phyloP scores from a whole-genome alignment of 2,888 invertebrate species.

The Carterocephalus palaemon region DNA sequence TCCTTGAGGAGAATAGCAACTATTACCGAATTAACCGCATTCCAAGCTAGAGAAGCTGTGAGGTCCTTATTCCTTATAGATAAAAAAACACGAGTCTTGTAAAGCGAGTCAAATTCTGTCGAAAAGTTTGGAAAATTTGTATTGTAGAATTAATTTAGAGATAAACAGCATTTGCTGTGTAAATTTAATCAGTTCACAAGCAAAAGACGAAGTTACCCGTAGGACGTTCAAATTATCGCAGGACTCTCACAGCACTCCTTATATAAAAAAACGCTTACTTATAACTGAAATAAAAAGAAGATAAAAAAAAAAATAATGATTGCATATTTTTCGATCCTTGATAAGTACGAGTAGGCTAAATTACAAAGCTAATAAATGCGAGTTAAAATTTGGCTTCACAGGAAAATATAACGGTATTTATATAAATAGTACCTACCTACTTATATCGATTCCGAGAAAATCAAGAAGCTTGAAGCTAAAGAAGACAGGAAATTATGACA shows the following conservation, averaged over 20 bases:
- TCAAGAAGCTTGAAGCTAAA: slow-evolving; percentile 45
- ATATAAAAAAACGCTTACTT: slow-evolving; percentile 74
- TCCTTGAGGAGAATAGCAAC: too few relatives aligned
- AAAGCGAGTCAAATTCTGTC: slow-evolving; percentile 11
- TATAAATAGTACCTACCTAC: slow-evolving; percentile 75
- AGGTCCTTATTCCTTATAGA: too few relatives aligned
- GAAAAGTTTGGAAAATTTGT: slow-evolving; percentile 17
- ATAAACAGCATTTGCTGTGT: slow-evolving; percentile 58
- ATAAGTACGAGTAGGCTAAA: too few relatives aligned
- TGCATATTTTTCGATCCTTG: too few relatives aligned
- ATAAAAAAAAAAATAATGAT: too few relatives aligned
- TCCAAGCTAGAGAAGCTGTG: too few relatives aligned
- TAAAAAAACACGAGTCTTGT: too few relatives aligned
- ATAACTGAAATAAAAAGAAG: too few relatives aligned
- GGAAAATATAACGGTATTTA: slow-evolving; percentile 73
- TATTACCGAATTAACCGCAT: too few relatives aligned
- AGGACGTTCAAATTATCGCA: slow-evolving; percentile 63
- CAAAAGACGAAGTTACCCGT: slow-evolving; percentile 75
- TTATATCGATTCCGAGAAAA: slow-evolving; percentile 56
- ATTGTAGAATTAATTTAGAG: slow-evolving; percentile 50
- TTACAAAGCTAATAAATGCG: too few relatives aligned
- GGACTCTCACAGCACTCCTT: slow-evolving; percentile 61
- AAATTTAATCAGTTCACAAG: slow-evolving; percentile 72
- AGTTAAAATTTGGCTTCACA: too few relatives aligned
- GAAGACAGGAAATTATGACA: too few relatives aligned